These are phyloP conservation scores for Molorchus minor DNA, from an alignment of 2,888 invertebrate species.

Conservation along the genomic window DNA sequence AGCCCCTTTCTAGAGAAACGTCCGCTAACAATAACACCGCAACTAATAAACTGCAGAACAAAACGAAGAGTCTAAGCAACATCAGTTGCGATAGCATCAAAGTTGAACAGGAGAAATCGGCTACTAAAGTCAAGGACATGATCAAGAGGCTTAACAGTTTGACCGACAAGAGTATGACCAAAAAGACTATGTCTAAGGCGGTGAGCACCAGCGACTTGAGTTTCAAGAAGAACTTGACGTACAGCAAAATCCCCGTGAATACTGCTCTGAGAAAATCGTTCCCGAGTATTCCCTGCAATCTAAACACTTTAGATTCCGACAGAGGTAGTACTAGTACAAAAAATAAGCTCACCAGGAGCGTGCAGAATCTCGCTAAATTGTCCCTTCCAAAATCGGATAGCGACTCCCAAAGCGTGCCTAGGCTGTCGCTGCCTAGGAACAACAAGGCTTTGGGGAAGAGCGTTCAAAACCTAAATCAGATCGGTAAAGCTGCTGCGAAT, in stretches of 20 bases:
- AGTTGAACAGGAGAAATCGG: conserved; percentile 5
- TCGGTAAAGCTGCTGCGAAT: background rate
- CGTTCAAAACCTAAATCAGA: conserved; percentile 16
- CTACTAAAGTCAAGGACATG: conserved; percentile 53
- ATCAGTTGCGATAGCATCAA: conserved; percentile 28
- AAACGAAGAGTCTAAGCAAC: conserved; percentile 54
- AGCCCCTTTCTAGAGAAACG: conserved; percentile 57
- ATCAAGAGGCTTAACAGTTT: conserved; percentile 54
- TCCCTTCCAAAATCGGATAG: conserved; percentile 28
- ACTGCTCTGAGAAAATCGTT: conserved; percentile 53
- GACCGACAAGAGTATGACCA: conserved; percentile 30
- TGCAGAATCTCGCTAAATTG: conserved; percentile 11
- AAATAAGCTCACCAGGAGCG: conserved; percentile 29
- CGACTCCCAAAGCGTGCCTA: conserved; percentile 31
- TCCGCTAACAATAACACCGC: conserved; percentile 1
- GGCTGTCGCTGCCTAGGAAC: conserved; percentile 30
- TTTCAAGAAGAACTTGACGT: conserved; percentile 38
- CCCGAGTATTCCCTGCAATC: conserved; percentile 62
- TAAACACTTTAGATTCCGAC: conserved; percentile 54
- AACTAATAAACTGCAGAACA: conserved; percentile 27
- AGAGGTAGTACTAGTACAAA: conserved; percentile 43
- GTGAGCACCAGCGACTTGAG: conserved; percentile 54
- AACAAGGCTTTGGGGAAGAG: conserved; percentile 26
- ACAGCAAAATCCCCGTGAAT: conserved; percentile 59
- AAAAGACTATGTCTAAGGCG: conserved; percentile 48